These are phyloP conservation scores for Atta colombica DNA, from an alignment of 1,140 invertebrate species.

Conservation along the genomic window DNA sequence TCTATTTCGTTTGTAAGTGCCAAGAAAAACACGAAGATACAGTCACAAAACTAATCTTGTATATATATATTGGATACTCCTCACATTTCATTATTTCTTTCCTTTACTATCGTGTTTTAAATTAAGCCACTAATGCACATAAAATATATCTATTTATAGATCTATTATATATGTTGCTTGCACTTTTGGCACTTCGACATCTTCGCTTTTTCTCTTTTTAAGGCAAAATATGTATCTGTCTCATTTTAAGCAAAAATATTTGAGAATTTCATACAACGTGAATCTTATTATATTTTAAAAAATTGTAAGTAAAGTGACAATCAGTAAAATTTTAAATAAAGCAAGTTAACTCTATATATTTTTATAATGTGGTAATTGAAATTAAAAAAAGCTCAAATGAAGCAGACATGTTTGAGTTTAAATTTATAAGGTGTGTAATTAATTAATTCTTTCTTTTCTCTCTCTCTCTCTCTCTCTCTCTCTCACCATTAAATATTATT, in stretches of 20 bases:
- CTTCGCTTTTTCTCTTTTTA: too few relatives aligned
- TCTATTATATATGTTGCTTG: too few relatives aligned
- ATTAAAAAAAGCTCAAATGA: background rate
- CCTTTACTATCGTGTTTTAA: background rate
- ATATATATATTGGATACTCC: background rate
- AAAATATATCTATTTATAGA: too few relatives aligned
- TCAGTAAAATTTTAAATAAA: background rate
- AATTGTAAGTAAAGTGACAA: background rate
- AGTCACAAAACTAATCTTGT: background rate
- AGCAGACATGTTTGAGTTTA: too few relatives aligned
- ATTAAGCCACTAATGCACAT: background rate
- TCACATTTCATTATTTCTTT: constrained; percentile 13
- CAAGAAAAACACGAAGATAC: background rate
- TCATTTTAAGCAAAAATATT: too few relatives aligned
- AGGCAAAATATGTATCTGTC: too few relatives aligned
- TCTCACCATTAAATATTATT: too few relatives aligned
- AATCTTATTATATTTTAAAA: background rate
- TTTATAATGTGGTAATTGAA: background rate
- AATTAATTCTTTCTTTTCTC: too few relatives aligned
- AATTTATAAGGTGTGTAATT: too few relatives aligned
- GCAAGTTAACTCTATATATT: background rate
- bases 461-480: too few relatives aligned
- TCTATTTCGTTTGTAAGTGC: constrained; percentile 17
- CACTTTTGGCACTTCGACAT: too few relatives aligned
- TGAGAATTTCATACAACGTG: too few relatives aligned